Percentiles rank a stretch among this genome's conserved stretches.
Conservation (phyloP, 1,140 invertebrate species). For the Drosophila leontia region DNA sequence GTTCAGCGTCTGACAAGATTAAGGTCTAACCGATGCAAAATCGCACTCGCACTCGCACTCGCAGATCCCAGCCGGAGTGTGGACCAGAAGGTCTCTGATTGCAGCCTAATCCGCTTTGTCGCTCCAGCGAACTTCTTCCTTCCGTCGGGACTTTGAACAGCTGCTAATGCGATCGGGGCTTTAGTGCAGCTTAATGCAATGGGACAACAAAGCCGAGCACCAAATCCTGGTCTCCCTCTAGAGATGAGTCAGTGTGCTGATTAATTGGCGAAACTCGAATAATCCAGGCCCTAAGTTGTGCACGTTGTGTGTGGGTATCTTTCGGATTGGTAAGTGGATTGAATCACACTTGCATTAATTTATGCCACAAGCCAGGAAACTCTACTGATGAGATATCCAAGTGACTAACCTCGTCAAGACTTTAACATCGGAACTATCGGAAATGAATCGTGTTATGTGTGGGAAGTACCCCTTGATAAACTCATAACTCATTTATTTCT, state of each 20-base stretch:
- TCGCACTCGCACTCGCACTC: slow-evolving; percentile 52
- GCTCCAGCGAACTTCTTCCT: slow-evolving; percentile 59
- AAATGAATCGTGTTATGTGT: not conserved
- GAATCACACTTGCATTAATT: slow-evolving; percentile 15
- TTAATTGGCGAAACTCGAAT: slow-evolving; percentile 21
- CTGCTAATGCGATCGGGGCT: slow-evolving; percentile 71
- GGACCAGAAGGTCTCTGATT: slow-evolving; percentile 46
- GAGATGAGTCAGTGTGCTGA: slow-evolving; percentile 51
- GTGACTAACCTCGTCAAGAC: not conserved
- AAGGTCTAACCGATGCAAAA: slow-evolving; percentile 80
- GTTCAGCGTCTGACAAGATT: slow-evolving; percentile 79
- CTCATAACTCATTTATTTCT: not conserved
- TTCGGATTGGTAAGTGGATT: slow-evolving; percentile 9
- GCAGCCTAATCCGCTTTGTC: slow-evolving; percentile 81
- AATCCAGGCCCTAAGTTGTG: slow-evolving; percentile 16
- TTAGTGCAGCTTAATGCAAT: slow-evolving; percentile 75
- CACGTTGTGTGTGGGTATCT: slow-evolving; percentile 9
- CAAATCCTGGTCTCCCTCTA: slow-evolving; percentile 31
- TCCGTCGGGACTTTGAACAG: slow-evolving; percentile 51
- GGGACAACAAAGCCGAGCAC: slow-evolving; percentile 64
- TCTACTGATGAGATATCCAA: not conserved
- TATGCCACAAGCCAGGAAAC: slow-evolving; percentile 8
- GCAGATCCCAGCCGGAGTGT: not conserved
- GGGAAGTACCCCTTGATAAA: not conserved
- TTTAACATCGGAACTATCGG: slow-evolving; percentile 1